Evolutionary conservation across 2,113 vertebrate genomes (phyloP), one percentile per base, ranked within the genome.

Genomic region (Turdus rufiventris): DNA sequence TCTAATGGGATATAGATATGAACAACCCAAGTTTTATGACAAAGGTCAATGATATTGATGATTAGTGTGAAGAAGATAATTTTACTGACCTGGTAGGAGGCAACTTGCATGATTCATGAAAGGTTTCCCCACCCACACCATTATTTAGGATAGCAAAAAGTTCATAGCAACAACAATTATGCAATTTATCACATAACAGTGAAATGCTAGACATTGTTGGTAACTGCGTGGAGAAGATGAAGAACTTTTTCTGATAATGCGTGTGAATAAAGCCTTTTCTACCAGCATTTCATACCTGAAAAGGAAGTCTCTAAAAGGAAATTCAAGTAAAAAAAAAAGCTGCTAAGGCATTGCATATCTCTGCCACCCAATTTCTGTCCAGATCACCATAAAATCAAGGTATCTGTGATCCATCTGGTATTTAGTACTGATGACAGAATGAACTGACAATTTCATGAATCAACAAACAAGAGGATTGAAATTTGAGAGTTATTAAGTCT

Each of bases 31-130:
- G 94, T 96, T 98, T 98, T 98, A 98, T 97, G 96, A 97, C 96
- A 97, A 98, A 98, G 97, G 95, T 97, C 97, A 97, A 95, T 97
- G 96, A 89, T 96, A 96, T 96, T 95, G 94, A 96, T 96, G 95
- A 96, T 96, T 96, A 97, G 93, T 94, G 65, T 82, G 75, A 86
- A 94, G 91, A 95, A 97, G 89, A 97, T 97, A 97, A 97, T 98
- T 97, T 97, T 90, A 36, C 85, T 95, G 93, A 94, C 60, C 94
- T 95, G 48, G 96, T 97, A 97, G 93, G 89, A 97, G 92, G 96
- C 50, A 96, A 95, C 93, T 85, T 94, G 34, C 74, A 93, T 97
- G 93, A 97, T 97, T 98, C 93, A 96, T 97, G 94, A 92, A 88
- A 72, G 21, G 25, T 72, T 96, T 83, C 65, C 51, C 68, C 51